These are phyloP conservation scores for Tenualosa thibaudeaui DNA, from an alignment of 2,797 vertebrate genomes.

Conservation along the genomic window DNA sequence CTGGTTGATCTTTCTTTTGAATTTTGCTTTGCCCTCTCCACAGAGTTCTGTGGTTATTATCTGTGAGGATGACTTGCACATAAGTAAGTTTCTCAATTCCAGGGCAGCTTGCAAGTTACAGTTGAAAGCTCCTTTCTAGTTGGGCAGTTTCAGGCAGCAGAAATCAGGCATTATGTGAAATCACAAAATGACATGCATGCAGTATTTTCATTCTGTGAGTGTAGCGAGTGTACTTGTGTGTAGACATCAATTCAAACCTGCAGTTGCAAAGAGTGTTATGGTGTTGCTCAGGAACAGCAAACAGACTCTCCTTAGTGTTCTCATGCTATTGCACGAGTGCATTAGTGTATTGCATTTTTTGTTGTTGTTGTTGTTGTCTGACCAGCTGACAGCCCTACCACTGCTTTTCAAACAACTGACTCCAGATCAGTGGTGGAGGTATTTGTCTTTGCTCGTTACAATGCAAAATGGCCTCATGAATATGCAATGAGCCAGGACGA, in stretches of 20 bases:
- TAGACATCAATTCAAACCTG: not conserved
- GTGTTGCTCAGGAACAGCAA: not conserved
- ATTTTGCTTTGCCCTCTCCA: not conserved
- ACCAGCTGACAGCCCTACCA: slow-evolving; percentile 14
- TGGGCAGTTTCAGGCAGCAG: not conserved
- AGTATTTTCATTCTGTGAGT: not conserved
- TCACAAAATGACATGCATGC: not conserved
- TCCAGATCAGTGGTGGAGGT: slow-evolving; percentile 49
- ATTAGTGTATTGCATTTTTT: not conserved
- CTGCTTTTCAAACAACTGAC: slow-evolving; percentile 63
- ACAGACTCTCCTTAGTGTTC: not conserved
- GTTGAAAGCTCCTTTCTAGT: not conserved
- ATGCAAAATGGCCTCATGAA: slow-evolving; percentile 55
- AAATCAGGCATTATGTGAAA: not conserved
- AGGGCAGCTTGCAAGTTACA: not conserved
- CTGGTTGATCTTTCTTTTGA: not conserved
- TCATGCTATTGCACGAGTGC: not conserved
- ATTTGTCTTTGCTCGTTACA: slow-evolving; percentile 40
- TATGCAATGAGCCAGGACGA: slow-evolving; percentile 50
- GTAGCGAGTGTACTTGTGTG: not conserved
- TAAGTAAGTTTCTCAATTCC: not conserved
- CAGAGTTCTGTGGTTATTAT: not conserved
- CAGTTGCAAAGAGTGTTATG: not conserved
- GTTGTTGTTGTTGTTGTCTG: not conserved
- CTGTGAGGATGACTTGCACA: not conserved